Conservation (phyloP, 2,797 vertebrate genomes). For the Ptychobarbus kaznakovi region DNA sequence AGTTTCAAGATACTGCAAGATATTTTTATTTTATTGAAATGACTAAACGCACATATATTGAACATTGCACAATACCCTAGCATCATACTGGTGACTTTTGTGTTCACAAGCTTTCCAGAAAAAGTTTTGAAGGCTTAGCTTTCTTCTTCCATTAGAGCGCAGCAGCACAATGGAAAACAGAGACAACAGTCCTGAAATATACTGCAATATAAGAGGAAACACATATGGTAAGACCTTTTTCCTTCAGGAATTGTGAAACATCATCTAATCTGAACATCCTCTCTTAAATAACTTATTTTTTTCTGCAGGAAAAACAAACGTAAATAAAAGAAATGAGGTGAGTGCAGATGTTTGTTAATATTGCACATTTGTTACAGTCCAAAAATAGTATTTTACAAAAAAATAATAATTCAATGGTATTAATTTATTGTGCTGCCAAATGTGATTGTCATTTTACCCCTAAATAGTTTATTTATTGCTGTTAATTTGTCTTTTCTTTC, state of each 20-base stretch:
- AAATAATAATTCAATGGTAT: no score
- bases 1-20: background rate
- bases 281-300: background rate
- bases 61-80: background rate
- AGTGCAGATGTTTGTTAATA: background rate
- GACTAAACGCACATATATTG: background rate
- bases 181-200: background rate
- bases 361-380: background rate
- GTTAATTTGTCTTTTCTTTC: background rate
- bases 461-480: background rate
- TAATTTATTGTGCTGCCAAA: background rate
- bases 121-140: background rate
- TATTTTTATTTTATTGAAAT: background rate
- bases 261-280: background rate
- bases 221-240: conserved; percentile 8
- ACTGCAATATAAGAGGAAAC: background rate
- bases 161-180: background rate
- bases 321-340: background rate
- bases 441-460: background rate
- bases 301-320: background rate
- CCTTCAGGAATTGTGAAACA: background rate
- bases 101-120: background rate
- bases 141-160: background rate
- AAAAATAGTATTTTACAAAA: background rate
- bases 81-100: background rate